Base-by-base conservation (phyloP, 2,797 vertebrate species). In the Chrosomus eos region DNA sequence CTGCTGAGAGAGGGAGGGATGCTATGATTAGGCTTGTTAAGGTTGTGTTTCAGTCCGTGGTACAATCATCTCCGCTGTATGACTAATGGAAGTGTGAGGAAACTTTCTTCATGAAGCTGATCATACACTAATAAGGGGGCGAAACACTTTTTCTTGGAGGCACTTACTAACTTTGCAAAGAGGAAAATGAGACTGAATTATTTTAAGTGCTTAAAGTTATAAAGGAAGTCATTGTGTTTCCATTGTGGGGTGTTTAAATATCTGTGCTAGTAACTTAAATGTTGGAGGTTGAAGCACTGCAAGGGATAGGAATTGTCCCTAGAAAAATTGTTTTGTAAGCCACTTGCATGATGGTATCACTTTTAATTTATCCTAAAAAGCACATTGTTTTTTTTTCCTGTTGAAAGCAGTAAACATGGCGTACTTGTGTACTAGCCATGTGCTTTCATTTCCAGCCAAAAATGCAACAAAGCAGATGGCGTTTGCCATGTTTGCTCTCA, bases 401-500 rank as follows among this genome's bases (percentile, higher is more conserved):
- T 51, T 80, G 62, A 78, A 80, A 80, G 21, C 77, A 66, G 26
- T 33, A 45, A 79, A 66, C 38, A 45, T 48, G 77, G 40, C 11
- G 0, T 16, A 67, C 28, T 80, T 62, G 31, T 80, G 80, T 58
- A 55, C 23, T 53, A 58, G 38, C 68, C 70, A 76, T 70, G 70
- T 71, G 75, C 62, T 85, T 4, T 78, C 9, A 5, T 67, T 33
- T 77, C 18, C 68, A 62, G 75, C 75, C 78, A 48, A 75, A 80
- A 85, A 64, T 31, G 19, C 60, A 51, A 18, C 51, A 66, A 74
- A 83, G 78, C 84, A 86, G 87, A 85, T 86, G 81, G 76, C 7
- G 36, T 36, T 68, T 83, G 21, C 21, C 28, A 36, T 88, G 81
- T 86, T 75, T 81, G 71, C 26, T 2, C 70, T 75, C 45, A 18